A percentile compares a stretch with the other conserved stretches of the same genome.
Conservation (phyloP, 2,797 vertebrate species). For the Poecilia picta region DNA sequence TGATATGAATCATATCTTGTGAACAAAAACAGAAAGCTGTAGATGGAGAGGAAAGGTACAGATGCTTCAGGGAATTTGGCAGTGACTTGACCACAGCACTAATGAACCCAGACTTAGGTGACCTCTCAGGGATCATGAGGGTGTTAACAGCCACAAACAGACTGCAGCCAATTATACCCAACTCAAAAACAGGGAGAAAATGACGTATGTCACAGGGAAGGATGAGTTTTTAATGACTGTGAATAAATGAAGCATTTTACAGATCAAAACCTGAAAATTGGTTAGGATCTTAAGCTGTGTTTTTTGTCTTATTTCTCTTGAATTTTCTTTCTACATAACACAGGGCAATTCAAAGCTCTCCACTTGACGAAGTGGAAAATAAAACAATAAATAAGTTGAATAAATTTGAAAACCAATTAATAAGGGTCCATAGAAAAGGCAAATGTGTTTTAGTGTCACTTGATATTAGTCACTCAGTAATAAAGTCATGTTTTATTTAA, state of each 20-base stretch:
- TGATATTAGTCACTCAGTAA: not conserved
- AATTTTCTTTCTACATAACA: not conserved
- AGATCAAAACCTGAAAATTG: not conserved
- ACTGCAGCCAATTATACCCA: conserved; percentile 57
- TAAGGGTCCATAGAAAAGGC: not conserved
- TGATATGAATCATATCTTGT: not conserved
- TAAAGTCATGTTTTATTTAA: not conserved
- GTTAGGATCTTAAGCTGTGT: not conserved
- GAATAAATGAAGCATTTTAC: not conserved
- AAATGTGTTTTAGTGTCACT: not conserved
- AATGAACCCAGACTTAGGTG: conserved; percentile 65
- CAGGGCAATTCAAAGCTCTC: not conserved
- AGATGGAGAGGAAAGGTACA: conserved; percentile 17
- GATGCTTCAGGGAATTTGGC: conserved; percentile 36
- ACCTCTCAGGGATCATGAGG: conserved; percentile 55
- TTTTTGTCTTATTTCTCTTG: not conserved
- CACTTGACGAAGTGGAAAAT: not conserved
- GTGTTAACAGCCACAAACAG: conserved; percentile 23
- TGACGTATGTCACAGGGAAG: conserved; percentile 10
- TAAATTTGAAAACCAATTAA: not conserved
- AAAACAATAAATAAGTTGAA: not conserved
- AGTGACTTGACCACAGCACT: conserved; percentile 29
- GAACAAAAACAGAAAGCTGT: not conserved
- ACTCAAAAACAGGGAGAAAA: conserved; percentile 21
- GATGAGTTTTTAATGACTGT: conserved; percentile 9